Base-by-base conservation (phyloP, 2,113 vertebrate genomes). In the Salvelinus sp. region DNA sequence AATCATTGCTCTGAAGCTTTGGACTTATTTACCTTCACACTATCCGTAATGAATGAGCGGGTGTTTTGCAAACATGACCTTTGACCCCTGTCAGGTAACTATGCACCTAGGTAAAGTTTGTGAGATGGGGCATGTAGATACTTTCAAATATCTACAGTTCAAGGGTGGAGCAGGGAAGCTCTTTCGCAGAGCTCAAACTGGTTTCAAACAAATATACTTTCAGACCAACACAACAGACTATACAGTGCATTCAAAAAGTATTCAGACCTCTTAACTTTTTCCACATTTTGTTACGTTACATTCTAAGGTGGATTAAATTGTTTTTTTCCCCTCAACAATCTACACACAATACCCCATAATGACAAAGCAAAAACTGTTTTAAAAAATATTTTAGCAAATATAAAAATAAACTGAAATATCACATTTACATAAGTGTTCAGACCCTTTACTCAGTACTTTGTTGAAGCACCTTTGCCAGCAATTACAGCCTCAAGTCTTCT, bases 91-190 rank as follows among this genome's bases (percentile, higher is more conserved):
- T 88, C 91, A 91, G 80, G 79, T 81, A 89, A 85, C 87, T 88
- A 88, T 90, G 86, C 85, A 84, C 82, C 86, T 83, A 84, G 90
- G 86, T 89, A 87, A 80, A 10, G 90, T 86, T 90, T 91, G 87
- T 89, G 79, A 87, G 77, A 83, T 72, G 78, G 79, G 84, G 69
- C 67, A 4, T 38, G 33, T 82, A 87, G 87, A 89, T 86, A 87
- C 84, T 50, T 30, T 76, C 86, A 81, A 82, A 77, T 3, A 20
- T 54, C 47, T 54, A n/a, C 16, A 82, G 85, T 88, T 85, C 73
- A 0, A 0, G 73, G 83, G 90, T 66, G 77, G 38, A 44, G 38
- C 9, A 44, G 38, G 38, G 38, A 44, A 44, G 38, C 38, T 44
- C 73, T 23, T 3, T 65, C 63, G 3, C 9, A 7, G 13, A 30